phyloP scores from a whole-genome alignment of 2,797 vertebrate species.

The Manis javanica region DNA sequence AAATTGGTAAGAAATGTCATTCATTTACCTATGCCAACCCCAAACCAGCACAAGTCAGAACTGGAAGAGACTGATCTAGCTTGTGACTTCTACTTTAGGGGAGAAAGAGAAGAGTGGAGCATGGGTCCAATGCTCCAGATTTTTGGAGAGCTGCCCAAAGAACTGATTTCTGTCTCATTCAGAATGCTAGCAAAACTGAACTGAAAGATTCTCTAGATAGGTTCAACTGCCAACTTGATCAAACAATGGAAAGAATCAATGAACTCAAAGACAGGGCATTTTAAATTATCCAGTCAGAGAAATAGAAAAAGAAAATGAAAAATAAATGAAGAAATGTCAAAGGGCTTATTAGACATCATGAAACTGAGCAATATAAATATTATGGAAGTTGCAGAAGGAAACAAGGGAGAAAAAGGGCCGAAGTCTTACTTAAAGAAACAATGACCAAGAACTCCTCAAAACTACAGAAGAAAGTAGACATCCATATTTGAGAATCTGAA shows the following conservation, averaged over 20 bases:
- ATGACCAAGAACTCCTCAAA: neutral
- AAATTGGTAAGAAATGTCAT: neutral
- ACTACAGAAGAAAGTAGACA: neutral
- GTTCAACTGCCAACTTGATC: neutral
- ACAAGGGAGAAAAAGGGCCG: neutral
- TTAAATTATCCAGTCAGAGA: neutral
- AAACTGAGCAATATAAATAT: neutral
- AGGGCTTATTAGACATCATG: neutral
- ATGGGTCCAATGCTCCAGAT: neutral
- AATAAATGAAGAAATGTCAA: neutral
- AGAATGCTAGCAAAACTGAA: neutral
- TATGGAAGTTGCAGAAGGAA: neutral
- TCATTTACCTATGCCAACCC: neutral
- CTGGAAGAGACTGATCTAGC: neutral
- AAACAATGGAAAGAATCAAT: neutral
- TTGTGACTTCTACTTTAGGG: neutral
- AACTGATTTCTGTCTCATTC: neutral
- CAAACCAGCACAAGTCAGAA: neutral
- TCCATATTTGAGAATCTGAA: neutral
- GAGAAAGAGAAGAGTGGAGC: neutral
- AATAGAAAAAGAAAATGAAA: neutral
- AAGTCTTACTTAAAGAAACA: neutral
- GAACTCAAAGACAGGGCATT: neutral
- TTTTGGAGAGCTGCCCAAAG: neutral
- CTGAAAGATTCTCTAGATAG: neutral